Conservation (phyloP, 2,113 vertebrate genomes). For the Clarias batrachus region DNA sequence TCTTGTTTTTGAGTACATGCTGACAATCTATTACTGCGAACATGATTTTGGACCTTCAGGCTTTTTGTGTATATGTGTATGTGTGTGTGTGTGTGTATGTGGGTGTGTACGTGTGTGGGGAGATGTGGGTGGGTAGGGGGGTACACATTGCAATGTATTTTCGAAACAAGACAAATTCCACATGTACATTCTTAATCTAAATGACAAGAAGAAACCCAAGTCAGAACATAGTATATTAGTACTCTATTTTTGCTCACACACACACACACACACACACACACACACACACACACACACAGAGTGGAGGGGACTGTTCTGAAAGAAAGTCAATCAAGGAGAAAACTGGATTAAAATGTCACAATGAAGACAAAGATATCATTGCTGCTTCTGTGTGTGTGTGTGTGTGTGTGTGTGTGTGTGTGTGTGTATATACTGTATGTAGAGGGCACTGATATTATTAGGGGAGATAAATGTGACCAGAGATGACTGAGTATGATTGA, state of each 20-base stretch:
- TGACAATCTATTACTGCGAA: conserved; percentile 53
- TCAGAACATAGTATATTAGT: neutral
- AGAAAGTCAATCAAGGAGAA: conserved; percentile 25
- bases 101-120: neutral
- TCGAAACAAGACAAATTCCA: neutral
- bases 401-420: conserved; percentile 26
- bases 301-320: neutral
- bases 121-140: neutral
- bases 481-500: conserved; percentile 41
- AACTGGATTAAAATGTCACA: conserved; percentile 24
- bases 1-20: conserved; percentile 49
- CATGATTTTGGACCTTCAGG: conserved; percentile 43
- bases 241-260: neutral
- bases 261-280: neutral
- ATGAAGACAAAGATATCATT: conserved; percentile 19
- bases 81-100: neutral
- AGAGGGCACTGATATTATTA: conserved; percentile 33
- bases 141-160: neutral
- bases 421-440: conserved; percentile 15
- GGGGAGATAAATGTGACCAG: conserved; percentile 25
- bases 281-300: conserved; percentile 2
- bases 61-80: conserved; percentile 13
- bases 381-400: conserved; percentile 43
- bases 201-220: neutral
- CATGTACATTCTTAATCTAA: neutral